Base-by-base conservation (phyloP, 2,113 vertebrate species). In the Pipa parva region DNA sequence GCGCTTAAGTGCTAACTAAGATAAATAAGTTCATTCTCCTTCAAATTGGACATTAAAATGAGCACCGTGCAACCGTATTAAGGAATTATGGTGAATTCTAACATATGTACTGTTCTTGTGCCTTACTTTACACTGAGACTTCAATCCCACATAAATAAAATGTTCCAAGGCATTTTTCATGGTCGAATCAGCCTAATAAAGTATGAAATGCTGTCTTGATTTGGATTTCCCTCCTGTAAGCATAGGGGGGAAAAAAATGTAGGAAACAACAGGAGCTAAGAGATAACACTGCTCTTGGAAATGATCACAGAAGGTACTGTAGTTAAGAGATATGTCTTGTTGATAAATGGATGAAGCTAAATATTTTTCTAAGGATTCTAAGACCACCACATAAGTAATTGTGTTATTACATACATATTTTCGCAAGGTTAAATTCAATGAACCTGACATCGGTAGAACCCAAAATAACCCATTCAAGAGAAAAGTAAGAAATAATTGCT, bases 401-500 rank as follows among this genome's bases (percentile, higher is more conserved):
- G 83, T 82, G 84, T 83, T 85, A 84, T 78, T 87, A 79, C 75
- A 78, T 85, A 78, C 75, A 79, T 89, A 89, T 88, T 85, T n/a
- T 85, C 80, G 89, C 88, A 92, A 92, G 89, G 88, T 91, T 91
- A 92, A 85, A 84, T 86, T 89, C 88, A 89, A 89, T 87, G 89
- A 88, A 89, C 88, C 87, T 88, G 81, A 87, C 93, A 93, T 94
- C 91, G 92, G 93, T 92, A 88, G 89, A 90, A 92, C 90, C 91
- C 92, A 92, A 92, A 95, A 97, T 95, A 95, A 93, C 88, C 91
- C 89, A 91, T 91, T 91, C 87, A 91, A 85, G 87, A 89, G 88
- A 93, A 95, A 98, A 95, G 94, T 95, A 94, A 95, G 92, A 94
- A 96, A 96, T 97, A 98, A 97, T 98, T 97, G 95, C 93, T 95